Evolutionary conservation across 2,888 invertebrate species (phyloP), one percentile per base, ranked within the genome.

Genomic region (Chloroclystis v-ata): DNA sequence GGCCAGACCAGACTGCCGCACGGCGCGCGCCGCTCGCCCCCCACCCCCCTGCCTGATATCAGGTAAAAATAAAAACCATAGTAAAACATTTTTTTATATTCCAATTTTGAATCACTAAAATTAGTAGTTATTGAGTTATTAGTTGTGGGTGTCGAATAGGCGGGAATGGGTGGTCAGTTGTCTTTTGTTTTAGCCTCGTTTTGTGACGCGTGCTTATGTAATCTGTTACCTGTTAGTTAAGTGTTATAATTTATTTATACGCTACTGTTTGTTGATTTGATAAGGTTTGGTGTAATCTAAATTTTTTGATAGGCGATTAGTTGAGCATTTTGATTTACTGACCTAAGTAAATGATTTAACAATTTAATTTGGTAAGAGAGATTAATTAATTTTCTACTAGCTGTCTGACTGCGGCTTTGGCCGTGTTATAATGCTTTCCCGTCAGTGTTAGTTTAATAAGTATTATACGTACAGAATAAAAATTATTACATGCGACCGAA

Each of bases 41-140:
- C 75, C 66, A 73, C 75, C 72, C 65, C 60, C n/a, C n/a, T n/a
- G n/a, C 30, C 56, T 53, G 58, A 69, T 62, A 80, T 78, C 81
- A 79, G 80, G 79, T 78, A 82, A 73, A 79, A 79, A 81, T 78
- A 82, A 74, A 79, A 79, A 81, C 67, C 66, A 57, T 59, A 47
- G 52, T 61, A 64, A 72, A 47, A 37, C 24, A 45, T 60, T 62
- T 59, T 55, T 59, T 55, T 57, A 49, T 60, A 54, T 60, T 60
- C 61, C 52, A 65, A 51, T 49, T 54, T 54, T 50, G 44, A 28
- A 35, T 54, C 43, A 54, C 41, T 11, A 52, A 37, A 54, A 50
- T 52, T 50, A 49, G 39, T 57, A 52, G 49, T 56, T 49, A 41
- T 4, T 28, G 20, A n/a, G n/a, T n/a, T n/a, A 9, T 4, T 28